Conservation (phyloP, 2,113 vertebrate genomes). For the Takifugu flavidus region DNA sequence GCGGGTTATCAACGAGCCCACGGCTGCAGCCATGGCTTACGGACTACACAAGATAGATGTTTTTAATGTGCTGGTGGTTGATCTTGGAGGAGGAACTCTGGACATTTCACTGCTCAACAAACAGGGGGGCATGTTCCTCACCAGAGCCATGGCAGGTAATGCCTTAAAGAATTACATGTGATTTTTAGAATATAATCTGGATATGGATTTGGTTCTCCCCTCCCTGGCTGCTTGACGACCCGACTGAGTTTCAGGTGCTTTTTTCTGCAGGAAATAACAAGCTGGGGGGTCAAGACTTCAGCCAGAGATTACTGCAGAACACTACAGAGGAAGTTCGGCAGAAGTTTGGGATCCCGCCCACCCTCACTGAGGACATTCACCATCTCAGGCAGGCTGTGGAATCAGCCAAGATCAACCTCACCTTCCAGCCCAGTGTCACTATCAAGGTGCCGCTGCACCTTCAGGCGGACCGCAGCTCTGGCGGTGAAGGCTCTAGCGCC, state of each 20-base stretch:
- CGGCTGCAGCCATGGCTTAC: conserved; percentile 97
- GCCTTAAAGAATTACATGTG: not conserved
- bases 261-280: conserved; percentile 89
- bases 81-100: conserved; percentile 93
- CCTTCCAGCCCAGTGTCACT: conserved; percentile 69
- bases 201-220: not conserved
- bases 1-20: conserved; percentile 94
- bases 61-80: conserved; percentile 92
- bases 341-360: conserved; percentile 78
- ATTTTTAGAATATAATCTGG: not conserved
- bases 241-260: too few species aligned
- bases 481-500: conserved; percentile 1
- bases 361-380: conserved; percentile 89
- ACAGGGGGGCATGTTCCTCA: conserved; percentile 97
- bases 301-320: conserved; percentile 88
- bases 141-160: conserved; percentile 95
- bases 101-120: conserved; percentile 96
- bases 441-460: conserved; percentile 78
- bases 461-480: not conserved
- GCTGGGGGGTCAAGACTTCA: conserved; percentile 97
- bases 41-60: conserved; percentile 94
- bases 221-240: too few species aligned
- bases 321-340: conserved; percentile 77
- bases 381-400: conserved; percentile 87
- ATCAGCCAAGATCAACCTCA: conserved; percentile 90